phyloP scores from a whole-genome alignment of 2,888 invertebrate genomes.

The Trichacis sp. region DNA sequence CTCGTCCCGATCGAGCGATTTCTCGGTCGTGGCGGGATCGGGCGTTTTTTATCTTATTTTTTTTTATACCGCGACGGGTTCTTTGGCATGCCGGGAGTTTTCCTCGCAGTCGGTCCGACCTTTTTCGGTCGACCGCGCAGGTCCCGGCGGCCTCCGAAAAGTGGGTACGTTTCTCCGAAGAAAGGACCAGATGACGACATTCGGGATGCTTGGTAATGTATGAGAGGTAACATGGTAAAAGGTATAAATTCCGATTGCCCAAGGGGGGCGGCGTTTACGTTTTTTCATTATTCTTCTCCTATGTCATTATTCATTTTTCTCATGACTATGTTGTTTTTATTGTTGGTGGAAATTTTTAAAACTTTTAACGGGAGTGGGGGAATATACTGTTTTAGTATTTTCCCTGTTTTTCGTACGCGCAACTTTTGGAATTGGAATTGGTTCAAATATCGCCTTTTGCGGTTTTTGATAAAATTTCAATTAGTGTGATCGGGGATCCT shows the following conservation, averaged over 20 bases:
- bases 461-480: constrained; percentile 40
- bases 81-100: not conserved
- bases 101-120: not conserved
- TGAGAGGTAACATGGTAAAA: not conserved
- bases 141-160: too few relatives aligned
- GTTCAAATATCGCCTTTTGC: constrained; percentile 44
- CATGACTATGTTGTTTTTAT: too few relatives aligned
- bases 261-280: too few relatives aligned
- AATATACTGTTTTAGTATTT: constrained; percentile 11
- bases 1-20: constrained; percentile 59
- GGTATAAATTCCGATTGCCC: too few relatives aligned
- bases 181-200: too few relatives aligned
- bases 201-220: not conserved
- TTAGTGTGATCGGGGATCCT: constrained; percentile 22
- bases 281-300: too few relatives aligned
- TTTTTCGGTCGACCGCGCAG: not conserved
- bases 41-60: constrained; percentile 48
- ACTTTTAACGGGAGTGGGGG: constrained; percentile 10
- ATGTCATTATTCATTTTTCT: too few relatives aligned
- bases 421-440: constrained; percentile 25
- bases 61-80: not conserved
- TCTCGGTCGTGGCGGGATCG: constrained; percentile 57
- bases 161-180: too few relatives aligned
- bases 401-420: not conserved
- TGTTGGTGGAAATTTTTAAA: too few relatives aligned